These are phyloP conservation scores for Agriopis aurantiaria DNA, from an alignment of 2,888 invertebrate species.

Conservation along the genomic window DNA sequence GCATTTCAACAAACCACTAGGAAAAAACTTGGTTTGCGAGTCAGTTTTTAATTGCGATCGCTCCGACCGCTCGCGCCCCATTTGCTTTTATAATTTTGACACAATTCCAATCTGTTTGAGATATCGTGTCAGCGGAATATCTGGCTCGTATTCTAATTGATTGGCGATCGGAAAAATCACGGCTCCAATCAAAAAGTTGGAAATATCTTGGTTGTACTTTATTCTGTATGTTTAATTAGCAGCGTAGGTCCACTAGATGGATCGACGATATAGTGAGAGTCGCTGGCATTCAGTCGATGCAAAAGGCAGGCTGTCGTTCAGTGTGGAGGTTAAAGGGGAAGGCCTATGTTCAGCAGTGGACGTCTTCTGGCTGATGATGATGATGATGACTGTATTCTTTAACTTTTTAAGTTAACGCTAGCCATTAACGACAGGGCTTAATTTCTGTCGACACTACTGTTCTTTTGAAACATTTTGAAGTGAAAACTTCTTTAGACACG, in stretches of 20 bases:
- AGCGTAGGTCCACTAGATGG: no score
- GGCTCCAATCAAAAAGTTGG: conserved; percentile 28
- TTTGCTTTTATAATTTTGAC: conserved; percentile 45
- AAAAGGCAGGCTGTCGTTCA: no score
- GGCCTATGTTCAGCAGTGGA: no score
- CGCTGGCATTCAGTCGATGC: no score
- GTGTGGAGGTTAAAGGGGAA: no score
- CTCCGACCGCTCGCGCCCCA: conserved; percentile 23
- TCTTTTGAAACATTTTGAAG: no score
- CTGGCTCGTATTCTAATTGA: conserved; percentile 31
- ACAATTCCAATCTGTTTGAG: conserved; percentile 38
- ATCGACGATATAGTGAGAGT: no score
- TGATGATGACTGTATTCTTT: no score
- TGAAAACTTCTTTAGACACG: no score
- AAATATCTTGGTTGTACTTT: conserved; percentile 4
- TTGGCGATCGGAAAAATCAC: conserved; percentile 29
- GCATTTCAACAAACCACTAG: not conserved
- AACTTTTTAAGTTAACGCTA: not conserved
- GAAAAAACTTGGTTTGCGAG: not conserved
- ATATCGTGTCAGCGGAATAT: conserved; percentile 32
- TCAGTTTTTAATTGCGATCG: conserved; percentile 29
- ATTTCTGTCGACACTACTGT: not conserved
- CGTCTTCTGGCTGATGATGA: no score
- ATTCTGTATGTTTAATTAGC: no score
- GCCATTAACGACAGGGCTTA: no score